Conservation (phyloP, 2,797 vertebrate genomes). For the Halcyon smyrnensis region DNA sequence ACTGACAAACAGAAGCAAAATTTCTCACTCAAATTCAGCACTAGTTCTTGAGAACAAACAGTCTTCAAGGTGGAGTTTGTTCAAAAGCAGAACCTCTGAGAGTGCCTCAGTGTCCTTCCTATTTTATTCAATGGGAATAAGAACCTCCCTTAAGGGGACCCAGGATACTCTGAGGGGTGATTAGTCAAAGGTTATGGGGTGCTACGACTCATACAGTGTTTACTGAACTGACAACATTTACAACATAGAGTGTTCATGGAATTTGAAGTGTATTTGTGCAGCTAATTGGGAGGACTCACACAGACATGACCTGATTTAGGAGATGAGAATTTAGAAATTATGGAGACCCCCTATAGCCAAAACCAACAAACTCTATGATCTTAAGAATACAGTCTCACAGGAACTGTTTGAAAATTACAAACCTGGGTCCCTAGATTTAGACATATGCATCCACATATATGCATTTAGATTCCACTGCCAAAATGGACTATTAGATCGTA, state of each 20-base stretch:
- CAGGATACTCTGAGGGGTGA: not conserved
- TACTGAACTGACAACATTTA: not conserved
- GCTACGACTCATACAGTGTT: not conserved
- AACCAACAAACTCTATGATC: not conserved
- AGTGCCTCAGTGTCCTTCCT: not conserved
- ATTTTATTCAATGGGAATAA: not conserved
- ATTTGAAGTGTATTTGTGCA: not conserved
- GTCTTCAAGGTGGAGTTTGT: not conserved
- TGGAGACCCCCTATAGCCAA: not conserved
- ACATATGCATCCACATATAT: not conserved
- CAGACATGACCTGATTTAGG: not conserved
- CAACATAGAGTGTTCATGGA: not conserved
- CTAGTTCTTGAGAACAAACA: not conserved
- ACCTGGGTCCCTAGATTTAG: not conserved
- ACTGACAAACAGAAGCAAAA: not conserved
- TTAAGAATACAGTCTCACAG: not conserved
- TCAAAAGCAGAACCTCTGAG: not conserved
- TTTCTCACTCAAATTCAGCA: not conserved
- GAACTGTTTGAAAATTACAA: not conserved
- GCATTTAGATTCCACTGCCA: not conserved
- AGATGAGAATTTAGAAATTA: not conserved
- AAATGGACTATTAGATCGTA: not conserved
- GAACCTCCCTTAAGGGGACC: not conserved
- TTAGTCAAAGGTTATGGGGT: not conserved
- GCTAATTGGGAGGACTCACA: not conserved